Base-by-base conservation (phyloP, 2,113 vertebrate genomes). In the Ochotona princeps region DNA sequence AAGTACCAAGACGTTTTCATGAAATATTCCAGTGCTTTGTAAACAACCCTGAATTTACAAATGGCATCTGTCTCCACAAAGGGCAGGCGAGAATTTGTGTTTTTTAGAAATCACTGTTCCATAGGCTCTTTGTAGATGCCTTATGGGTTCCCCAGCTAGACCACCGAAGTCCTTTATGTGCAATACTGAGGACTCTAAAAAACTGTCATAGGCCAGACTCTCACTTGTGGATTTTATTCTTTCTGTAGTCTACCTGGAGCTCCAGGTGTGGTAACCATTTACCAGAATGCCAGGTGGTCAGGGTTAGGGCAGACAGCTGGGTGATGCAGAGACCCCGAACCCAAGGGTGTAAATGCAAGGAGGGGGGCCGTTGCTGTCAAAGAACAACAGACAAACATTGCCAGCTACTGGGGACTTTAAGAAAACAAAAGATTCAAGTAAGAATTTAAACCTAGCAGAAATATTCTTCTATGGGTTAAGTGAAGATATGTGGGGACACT, bases 21-120 rank as follows among this genome's bases (percentile, higher is more conserved):
- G 63, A 75, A 84, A 47, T 88, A 30, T 7, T 54, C 17, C n/a
- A 75, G 13, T 51, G 14, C 47, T 81, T 72, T 72, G 87, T 82
- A 88, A 88, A 70, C 28, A 66, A 25, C 74, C 21, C 54, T 30
- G 63, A 94, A 67, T 26, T 94, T 83, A 30, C 23, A 89, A 83
- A 89, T 84, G 38, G 69, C 69, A 20, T 32, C 35, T 67, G 20
- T 28, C 54, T 60, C 30, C 35, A 66, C 78, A 65, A 38, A 70
- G 66, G 7, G 12, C 23, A 75, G n/a, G 28, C 30, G 17, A 49
- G 30, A 70, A 38, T 83, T 75, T 18, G n/a, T 93, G 91, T 73
- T 81, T 8, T 87, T 78, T 57, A 81, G 30, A 72, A 57, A 9
- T 63, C 28, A 20, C n/a, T 85, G 14, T 83, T 57, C 30, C 25